Evolutionary conservation across 2,797 vertebrate genomes (phyloP), one percentile per base, ranked within the genome.

Genomic region (Ateles fusciceps): DNA sequence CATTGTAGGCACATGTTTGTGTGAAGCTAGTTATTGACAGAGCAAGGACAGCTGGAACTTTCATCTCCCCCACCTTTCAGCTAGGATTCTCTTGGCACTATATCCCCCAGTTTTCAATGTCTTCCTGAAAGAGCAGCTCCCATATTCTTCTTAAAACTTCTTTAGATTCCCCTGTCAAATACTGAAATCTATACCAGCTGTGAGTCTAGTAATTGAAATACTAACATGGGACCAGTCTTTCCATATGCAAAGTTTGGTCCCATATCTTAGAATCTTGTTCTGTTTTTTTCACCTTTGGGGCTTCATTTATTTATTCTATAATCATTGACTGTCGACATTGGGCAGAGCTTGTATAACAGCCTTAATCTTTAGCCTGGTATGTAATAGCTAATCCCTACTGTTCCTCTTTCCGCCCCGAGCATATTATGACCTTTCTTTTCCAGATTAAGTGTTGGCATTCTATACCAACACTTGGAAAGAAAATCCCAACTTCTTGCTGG

Each of bases 391-490:
- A 94, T 89, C 57, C 78, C 10, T 81, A 36, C 80, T 79, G 19
- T 74, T 75, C 72, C 24, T 94, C 44, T 22, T 22, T 33, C 39
- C 0, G 17, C 85, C n/a, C 64, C 78, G 19, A 84, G 76, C 57
- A 95, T 52, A 92, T 61, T 91, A 85, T 44, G 33, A 59, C 46
- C 71, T 88, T 94, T 88, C 28, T 90, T 96, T 97, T 94, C 85
- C 36, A 79, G 75, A 83, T 85, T 88, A 88, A 95, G 74, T 17
- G 11, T 39, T 96, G 48, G 85, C 57, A 36, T 61, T 96, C 42
- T 24, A 0, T 68, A 28, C 33, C 21, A 55, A 55, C 52, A 55
- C 52, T 55, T 90, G 57, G 72, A 95, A 90, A 64, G 44, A 91
- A 92, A 89, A 79, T 24, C 26, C 26, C 64, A 68, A n/a, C 64